Evolutionary conservation across 2,797 vertebrate genomes (phyloP).

Genomic region (Orestias chungarensis): DNA sequence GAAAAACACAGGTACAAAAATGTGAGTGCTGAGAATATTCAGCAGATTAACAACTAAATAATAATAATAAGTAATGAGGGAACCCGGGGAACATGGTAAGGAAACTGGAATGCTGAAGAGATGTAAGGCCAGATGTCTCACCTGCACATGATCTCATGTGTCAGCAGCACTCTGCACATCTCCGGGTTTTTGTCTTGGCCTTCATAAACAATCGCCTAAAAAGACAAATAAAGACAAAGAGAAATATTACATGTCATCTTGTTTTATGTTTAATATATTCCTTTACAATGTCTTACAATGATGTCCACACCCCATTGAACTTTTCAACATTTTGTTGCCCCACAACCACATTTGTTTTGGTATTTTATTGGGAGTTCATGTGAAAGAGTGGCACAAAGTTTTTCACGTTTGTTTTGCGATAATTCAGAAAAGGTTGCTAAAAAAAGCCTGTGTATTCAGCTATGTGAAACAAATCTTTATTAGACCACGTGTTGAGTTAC

Average conservation of each 20-base stretch:
- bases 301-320: background rate
- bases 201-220: slow-evolving; percentile 89
- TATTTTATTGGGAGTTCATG: background rate
- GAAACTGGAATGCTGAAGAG: background rate
- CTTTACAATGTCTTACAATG: background rate
- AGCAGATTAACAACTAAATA: slow-evolving; percentile 34
- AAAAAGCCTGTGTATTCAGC: background rate
- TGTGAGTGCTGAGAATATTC: slow-evolving; percentile 48
- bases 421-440: background rate
- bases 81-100: background rate
- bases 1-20: slow-evolving; percentile 47
- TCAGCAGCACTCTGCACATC: slow-evolving; percentile 98
- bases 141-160: slow-evolving; percentile 99
- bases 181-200: slow-evolving; percentile 99
- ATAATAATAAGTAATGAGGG: slow-evolving; percentile 11
- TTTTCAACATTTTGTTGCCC: background rate
- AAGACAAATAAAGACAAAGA: slow-evolving; percentile 28
- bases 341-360: background rate
- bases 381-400: background rate
- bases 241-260: slow-evolving; percentile 5
- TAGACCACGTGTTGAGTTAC: background rate
- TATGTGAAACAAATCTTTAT: background rate
- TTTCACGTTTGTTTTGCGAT: background rate
- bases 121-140: slow-evolving; percentile 51
- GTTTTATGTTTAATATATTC: background rate